Evolutionary conservation across 2,888 invertebrate genomes (phyloP).

Genomic region (Bugula neritina): DNA sequence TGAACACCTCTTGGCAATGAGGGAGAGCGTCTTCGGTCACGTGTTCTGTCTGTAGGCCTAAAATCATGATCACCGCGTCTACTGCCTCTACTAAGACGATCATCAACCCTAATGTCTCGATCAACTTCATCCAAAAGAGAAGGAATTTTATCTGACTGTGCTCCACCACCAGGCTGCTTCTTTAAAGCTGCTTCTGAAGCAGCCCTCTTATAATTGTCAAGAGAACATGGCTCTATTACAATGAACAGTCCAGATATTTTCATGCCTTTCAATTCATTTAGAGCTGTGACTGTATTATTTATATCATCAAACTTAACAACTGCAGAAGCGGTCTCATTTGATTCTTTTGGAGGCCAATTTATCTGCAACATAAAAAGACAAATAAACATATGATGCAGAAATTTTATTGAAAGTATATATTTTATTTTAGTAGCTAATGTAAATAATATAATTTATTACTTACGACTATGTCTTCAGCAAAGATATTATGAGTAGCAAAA

Average conservation of each 20-base stretch:
- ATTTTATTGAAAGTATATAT: no score
- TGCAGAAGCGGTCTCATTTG: not conserved
- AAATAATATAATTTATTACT: no score
- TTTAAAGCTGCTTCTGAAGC: no score
- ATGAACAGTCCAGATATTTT: not conserved
- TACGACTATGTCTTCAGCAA: slow-evolving; percentile 3
- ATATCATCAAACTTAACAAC: not conserved
- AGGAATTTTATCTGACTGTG: not conserved
- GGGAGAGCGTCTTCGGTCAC: not conserved
- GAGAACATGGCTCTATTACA: slow-evolving; percentile 3
- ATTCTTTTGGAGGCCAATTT: not conserved
- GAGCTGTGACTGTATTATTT: not conserved
- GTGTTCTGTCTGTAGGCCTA: not conserved
- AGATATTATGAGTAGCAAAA: slow-evolving; percentile 19
- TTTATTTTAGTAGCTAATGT: no score
- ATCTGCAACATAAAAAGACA: slow-evolving; percentile 7
- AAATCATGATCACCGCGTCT: not conserved
- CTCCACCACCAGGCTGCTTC: not conserved
- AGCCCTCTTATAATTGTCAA: not conserved
- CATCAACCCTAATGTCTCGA: not conserved
- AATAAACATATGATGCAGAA: no score
- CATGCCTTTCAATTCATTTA: slow-evolving; percentile 19
- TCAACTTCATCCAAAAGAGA: not conserved
- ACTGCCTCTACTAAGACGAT: not conserved
- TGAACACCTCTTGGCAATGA: not conserved